Percentiles rank a stretch among this genome's conserved stretches.
Conservation (phyloP, 37 sponge, comb jelly and placozoan species). For the Halisarca cf. caerulea region DNA sequence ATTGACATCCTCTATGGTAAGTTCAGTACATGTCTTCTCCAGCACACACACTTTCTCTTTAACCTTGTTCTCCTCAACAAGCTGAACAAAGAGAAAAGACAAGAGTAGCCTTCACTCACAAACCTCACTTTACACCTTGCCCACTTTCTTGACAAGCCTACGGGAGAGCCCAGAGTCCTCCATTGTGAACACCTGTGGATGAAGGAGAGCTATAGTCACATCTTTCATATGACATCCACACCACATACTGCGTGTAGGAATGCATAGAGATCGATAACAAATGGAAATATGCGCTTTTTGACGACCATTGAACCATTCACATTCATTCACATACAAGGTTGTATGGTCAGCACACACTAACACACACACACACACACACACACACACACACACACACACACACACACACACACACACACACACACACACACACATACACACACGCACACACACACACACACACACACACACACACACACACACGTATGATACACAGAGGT, state of each 20-base stretch:
- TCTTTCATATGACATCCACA: too few species aligned
- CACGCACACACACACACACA: not conserved
- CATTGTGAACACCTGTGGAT: not conserved
- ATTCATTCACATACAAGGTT: not conserved
- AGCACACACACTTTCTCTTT: not conserved
- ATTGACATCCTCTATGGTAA: not conserved
- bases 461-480: not conserved
- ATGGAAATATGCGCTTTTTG: too few species aligned
- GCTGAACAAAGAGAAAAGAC: not conserved
- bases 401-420: not conserved
- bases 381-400: not conserved
- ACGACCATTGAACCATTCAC: not conserved
- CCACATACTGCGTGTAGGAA: too few species aligned
- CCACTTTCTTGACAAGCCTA: not conserved
- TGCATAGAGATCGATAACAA: too few species aligned
- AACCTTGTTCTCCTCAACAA: not conserved
- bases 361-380: not conserved
- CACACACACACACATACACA: not conserved
- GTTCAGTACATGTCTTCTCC: not conserved
- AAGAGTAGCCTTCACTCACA: not conserved
- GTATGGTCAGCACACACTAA: not conserved
- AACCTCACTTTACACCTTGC: not conserved
- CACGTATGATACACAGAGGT: not conserved
- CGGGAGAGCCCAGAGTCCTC: constrained; percentile 3
- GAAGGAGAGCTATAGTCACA: too few species aligned